Evolutionary conservation across 2,113 vertebrate genomes (phyloP), one percentile per base, ranked within the genome.

Genomic region (Prunella fulvescens): DNA sequence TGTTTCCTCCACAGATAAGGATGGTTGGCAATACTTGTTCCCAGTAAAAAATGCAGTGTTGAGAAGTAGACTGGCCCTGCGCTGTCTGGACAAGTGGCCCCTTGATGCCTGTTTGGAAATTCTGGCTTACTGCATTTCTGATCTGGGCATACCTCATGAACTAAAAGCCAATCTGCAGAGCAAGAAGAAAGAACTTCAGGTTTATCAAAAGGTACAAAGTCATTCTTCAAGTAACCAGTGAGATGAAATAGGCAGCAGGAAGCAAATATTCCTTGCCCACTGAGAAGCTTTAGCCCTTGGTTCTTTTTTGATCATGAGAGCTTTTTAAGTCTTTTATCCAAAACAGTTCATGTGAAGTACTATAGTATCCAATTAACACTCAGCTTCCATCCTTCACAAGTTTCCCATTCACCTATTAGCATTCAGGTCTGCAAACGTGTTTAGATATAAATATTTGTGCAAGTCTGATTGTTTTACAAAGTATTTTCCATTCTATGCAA

Each of bases 91-190:
- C 88, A 98, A 50, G 42, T 99, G 99, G 99, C 98, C 99, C 35
- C 97, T 99, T 81, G 96, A 98, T 4, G 96, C 97, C 35, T 99
- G 98, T 81, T 97, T 99, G 90, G 99, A 99, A 94, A 98, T 99
- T 92, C 97, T 99, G 28, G 97, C 98, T 64, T 99, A 99, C 45
- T 99, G 99, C 96, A 96, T 99, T 70, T 98, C 98, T 87, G 99
- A 99, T 72, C 57, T 80, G 7, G 60, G 66, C 54, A 93, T 98
- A 26, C 96, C 97, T 33, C 88, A 81, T 28, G 96, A 94, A 5
- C 97, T 99, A 12, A 98, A 97, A 76, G 91, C 76, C 10, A 96
- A 98, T 61, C 95, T 99, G 14, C 97, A 97, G 93, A 97, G 96
- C 73, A 99, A 97, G 93, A 98, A 97, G 89, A 98, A 93, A 8